A percentile compares a stretch with the other conserved stretches of the same genome.
phyloP scores from a whole-genome alignment of 2,113 vertebrate species.

The Pseudolaguvia tuberculata region DNA sequence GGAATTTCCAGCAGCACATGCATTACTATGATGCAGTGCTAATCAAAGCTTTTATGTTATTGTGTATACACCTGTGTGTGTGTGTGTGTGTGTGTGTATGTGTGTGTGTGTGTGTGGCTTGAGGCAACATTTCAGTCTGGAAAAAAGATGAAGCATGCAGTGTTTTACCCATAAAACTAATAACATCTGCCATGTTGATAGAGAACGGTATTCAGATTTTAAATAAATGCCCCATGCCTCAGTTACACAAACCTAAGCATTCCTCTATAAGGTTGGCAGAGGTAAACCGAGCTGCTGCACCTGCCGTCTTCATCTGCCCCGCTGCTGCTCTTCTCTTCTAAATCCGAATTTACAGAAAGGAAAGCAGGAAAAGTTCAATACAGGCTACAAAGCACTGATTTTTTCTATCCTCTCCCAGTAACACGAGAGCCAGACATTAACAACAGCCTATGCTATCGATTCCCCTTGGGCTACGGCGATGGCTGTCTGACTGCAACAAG shows the following conservation, averaged over 20 bases:
- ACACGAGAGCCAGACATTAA: conserved; percentile 25
- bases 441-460: conserved; percentile 33
- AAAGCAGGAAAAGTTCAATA: conserved; percentile 47
- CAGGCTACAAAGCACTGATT: conserved; percentile 43
- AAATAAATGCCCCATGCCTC: conserved; percentile 80
- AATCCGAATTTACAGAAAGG: conserved; percentile 30
- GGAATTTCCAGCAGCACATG: not conserved
- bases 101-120: not conserved
- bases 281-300: conserved; percentile 22
- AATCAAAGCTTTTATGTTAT: not conserved
- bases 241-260: conserved; percentile 46
- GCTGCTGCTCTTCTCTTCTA: conserved; percentile 24
- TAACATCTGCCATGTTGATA: conserved; percentile 91
- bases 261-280: conserved; percentile 1
- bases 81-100: not conserved
- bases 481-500: conserved; percentile 28
- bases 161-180: conserved; percentile 76
- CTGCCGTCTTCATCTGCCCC: conserved; percentile 26
- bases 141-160: not conserved
- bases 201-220: conserved; percentile 71
- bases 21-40: not conserved
- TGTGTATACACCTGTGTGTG: not conserved
- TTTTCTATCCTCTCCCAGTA: conserved; percentile 36
- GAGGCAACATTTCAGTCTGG: conserved; percentile 16
- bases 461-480: conserved; percentile 25